Evolutionary conservation across 2,797 vertebrate species (phyloP), one percentile per base, ranked within the genome.

Genomic region (Falco peregrinus): DNA sequence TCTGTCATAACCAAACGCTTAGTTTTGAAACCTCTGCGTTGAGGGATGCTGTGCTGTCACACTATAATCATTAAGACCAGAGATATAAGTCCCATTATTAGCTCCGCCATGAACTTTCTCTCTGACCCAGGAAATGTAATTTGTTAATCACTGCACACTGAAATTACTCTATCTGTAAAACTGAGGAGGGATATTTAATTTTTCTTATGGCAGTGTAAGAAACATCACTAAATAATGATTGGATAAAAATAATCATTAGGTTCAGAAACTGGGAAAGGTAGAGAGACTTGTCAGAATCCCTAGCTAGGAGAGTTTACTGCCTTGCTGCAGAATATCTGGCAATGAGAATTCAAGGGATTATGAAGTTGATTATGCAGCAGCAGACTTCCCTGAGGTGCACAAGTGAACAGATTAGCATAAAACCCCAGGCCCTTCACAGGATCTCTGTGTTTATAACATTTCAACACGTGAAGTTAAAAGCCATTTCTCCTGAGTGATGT

Each of bases 61-160:
- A 2, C 35, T 61, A 41, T 39, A 56, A 68, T 73, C 28, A 10
- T 79, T 96, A 84, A 90, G 50, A 85, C 25, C 53, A 89, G 48
- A 93, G 63, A 90, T 67, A 8, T 43, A 78, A 54, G 47, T 65
- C 45, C 56, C 56, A 54, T 76, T 85, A 93, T 91, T 81, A 85
- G 51, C 56, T 90, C 70, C 95, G 56, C 79, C 54, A 29, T 39
- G 57, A 88, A 54, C 57, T 96, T 95, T 87, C 68, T 93, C 48
- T 80, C 51, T 94, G 71, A 95, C 90, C 75, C 74, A 78, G 80
- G 71, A 93, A 94, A 93, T 63, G 74, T 94, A 90, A 90, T 90
- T 94, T 94, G 57, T 83, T 97, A 86, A 95, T 87, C n/a, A 11
- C 67, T 83, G 54, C 50, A 90, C 39, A 63, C 35, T 94, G 93